Conservation (phyloP, 2,113 vertebrate genomes). For the Delphinapterus leucas region DNA sequence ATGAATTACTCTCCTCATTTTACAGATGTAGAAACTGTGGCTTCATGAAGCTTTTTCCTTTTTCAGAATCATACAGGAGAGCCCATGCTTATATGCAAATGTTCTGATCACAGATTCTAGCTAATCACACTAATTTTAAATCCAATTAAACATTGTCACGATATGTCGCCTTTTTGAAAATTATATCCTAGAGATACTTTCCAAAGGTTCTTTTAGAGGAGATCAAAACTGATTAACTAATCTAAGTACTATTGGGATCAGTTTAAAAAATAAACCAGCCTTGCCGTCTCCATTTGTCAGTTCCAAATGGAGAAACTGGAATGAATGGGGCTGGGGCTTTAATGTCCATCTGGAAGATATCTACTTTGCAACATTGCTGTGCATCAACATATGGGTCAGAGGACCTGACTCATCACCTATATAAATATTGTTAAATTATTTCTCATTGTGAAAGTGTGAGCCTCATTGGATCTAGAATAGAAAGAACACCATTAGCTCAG, state of each 20-base stretch:
- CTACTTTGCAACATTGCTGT: neutral
- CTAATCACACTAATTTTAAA: neutral
- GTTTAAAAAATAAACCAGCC: neutral
- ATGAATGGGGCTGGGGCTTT: neutral
- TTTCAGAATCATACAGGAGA: neutral
- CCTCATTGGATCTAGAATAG: slow-evolving; percentile 12
- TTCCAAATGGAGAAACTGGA: neutral
- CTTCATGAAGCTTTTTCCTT: neutral
- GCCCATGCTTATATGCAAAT: neutral
- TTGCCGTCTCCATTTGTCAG: neutral
- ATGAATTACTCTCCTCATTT: neutral
- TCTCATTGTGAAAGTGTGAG: slow-evolving; percentile 23
- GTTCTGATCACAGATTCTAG: neutral
- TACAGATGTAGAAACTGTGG: neutral
- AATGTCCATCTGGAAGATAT: slow-evolving; percentile 35
- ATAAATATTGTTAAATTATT: slow-evolving; percentile 45
- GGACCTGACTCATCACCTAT: slow-evolving; percentile 37
- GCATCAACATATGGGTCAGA: slow-evolving; percentile 10
- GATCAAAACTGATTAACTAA: neutral
- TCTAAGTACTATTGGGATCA: neutral
- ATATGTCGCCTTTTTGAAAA: neutral
- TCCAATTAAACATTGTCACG: neutral
- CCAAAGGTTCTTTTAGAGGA: neutral
- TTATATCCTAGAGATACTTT: neutral
- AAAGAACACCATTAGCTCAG: slow-evolving; percentile 37